Conservation (phyloP, 2,797 vertebrate genomes). For the Zenarchopterus dispar region DNA sequence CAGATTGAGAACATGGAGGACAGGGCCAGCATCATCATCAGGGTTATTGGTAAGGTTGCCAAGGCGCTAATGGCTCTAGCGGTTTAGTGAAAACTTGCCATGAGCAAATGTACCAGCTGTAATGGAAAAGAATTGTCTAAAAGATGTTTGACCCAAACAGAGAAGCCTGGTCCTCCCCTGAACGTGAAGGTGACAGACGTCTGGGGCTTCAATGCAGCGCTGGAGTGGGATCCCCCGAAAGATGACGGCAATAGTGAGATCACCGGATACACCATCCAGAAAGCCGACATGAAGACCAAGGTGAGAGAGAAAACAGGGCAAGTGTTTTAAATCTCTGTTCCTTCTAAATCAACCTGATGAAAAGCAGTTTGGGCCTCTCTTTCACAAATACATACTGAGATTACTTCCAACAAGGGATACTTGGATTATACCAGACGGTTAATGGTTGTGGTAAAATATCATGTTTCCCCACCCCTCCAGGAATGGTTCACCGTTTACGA, state of each 20-base stretch:
- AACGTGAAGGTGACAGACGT: slow-evolving; percentile 86
- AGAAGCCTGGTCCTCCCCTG: slow-evolving; percentile 86
- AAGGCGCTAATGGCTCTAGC: background rate
- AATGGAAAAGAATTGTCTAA: background rate
- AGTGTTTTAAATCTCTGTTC: too few species aligned
- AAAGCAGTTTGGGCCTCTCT: too few species aligned
- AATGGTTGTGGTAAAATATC: background rate
- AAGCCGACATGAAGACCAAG: slow-evolving; percentile 93
- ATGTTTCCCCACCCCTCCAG: slow-evolving; percentile 58
- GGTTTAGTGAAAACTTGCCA: background rate
- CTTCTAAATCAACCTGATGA: too few species aligned
- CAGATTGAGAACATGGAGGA: slow-evolving; percentile 92
- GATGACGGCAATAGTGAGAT: slow-evolving; percentile 91
- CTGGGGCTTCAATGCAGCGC: slow-evolving; percentile 90
- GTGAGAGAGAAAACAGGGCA: slow-evolving; percentile 59
- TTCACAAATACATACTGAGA: too few species aligned
- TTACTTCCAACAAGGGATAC: background rate
- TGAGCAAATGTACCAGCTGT: too few species aligned
- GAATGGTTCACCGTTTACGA: slow-evolving; percentile 92
- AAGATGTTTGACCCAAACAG: slow-evolving; percentile 64
- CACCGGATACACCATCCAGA: slow-evolving; percentile 89
- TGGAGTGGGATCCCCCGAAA: slow-evolving; percentile 88
- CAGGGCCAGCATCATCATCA: slow-evolving; percentile 82
- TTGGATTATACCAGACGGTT: background rate
- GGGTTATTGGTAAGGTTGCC: slow-evolving; percentile 82